Evolutionary conservation across 2,113 vertebrate genomes (phyloP).

Genomic region (Myocastor coypus): DNA sequence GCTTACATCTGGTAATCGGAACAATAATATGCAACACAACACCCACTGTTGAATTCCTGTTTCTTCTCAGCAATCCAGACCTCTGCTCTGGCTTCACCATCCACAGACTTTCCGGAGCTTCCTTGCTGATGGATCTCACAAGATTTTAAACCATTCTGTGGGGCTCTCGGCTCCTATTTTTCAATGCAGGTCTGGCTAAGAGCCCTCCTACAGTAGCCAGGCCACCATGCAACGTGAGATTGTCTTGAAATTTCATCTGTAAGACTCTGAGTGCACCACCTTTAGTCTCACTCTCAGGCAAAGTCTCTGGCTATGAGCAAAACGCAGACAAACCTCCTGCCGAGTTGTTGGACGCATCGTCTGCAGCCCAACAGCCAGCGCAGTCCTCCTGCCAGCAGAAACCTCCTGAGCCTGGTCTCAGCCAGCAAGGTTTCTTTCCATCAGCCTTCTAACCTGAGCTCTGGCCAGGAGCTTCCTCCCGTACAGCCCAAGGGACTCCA

Average conservation of each 20-base stretch:
- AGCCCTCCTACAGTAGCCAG: not conserved
- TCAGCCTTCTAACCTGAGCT: not conserved
- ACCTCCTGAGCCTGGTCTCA: no score
- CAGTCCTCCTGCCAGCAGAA: not conserved
- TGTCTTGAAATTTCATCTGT: not conserved
- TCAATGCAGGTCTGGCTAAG: no score
- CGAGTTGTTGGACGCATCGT: not conserved
- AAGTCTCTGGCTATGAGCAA: not conserved
- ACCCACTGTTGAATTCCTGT: no score
- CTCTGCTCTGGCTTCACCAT: no score
- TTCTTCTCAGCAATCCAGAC: no score
- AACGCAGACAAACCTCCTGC: not conserved
- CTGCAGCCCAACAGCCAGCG: not conserved
- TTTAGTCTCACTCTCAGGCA: not conserved
- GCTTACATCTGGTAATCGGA: no score
- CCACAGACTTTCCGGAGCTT: no score
- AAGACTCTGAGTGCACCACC: not conserved
- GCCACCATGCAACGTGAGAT: not conserved
- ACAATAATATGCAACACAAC: no score
- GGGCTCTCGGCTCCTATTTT: no score
- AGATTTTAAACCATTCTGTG: no score
- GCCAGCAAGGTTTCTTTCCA: not conserved
- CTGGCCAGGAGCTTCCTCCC: not conserved
- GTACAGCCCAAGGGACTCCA: not conserved
- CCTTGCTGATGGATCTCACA: no score